A percentile compares a stretch with the other conserved stretches of the same genome.
These are phyloP conservation scores for Chaenodraco wilsoni DNA, from an alignment of 2,797 vertebrate species.

Conservation along the genomic window DNA sequence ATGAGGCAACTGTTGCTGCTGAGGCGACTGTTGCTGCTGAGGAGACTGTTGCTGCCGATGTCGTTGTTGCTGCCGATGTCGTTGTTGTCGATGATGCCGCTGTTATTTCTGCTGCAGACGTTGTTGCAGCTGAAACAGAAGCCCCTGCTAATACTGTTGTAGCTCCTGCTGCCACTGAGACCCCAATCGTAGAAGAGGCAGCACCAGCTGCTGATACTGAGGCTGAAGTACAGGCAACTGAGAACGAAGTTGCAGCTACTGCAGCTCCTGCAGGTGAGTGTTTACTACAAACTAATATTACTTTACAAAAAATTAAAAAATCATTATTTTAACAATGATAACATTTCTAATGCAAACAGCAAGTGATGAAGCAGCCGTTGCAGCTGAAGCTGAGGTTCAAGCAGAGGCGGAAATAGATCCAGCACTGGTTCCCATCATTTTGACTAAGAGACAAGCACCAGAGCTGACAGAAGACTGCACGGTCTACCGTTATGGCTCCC, in stretches of 20 bases:
- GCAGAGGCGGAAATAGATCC: conserved; percentile 64
- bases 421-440: conserved; percentile 73
- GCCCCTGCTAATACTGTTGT: conserved; percentile 57
- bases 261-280: conserved; percentile 67
- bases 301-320: background rate
- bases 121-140: conserved; percentile 52
- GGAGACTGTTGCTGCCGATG: background rate
- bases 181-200: conserved; percentile 53
- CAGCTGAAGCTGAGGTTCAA: conserved; percentile 62
- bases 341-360: conserved; percentile 14
- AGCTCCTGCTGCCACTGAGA: conserved; percentile 60
- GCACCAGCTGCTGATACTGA: conserved; percentile 51
- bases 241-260: conserved; percentile 65
- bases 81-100: conserved; percentile 11
- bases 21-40: background rate
- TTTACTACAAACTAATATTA: background rate
- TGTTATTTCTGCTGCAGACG: conserved; percentile 41
- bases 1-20: conserved; percentile 13
- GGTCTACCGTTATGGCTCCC: conserved; percentile 93
- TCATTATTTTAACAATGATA: background rate
- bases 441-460: conserved; percentile 90
- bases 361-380: conserved; percentile 38
- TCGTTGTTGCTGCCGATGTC: conserved; percentile 11
- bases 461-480: conserved; percentile 83
- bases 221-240: conserved; percentile 68